phyloP scores from a whole-genome alignment of 1,140 invertebrate species.

The Dinoponera quadriceps region DNA sequence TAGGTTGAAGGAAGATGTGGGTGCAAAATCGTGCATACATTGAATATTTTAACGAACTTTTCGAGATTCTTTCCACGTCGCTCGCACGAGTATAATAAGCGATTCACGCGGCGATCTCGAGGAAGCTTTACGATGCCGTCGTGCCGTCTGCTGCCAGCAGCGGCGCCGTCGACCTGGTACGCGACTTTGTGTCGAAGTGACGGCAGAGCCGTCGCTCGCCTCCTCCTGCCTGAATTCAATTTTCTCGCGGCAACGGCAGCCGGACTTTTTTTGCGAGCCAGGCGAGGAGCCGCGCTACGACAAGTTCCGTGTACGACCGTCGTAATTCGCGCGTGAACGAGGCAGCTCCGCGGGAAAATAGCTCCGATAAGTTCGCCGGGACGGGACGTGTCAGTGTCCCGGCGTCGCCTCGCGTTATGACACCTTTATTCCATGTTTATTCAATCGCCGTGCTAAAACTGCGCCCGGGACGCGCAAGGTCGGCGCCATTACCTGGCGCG shows the following conservation, averaged over 20 bases:
- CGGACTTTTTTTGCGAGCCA: constrained; percentile 3
- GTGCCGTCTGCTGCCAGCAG: background rate
- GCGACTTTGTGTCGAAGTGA: constrained; percentile 20
- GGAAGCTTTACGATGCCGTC: constrained; percentile 1
- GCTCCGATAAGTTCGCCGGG: constrained; percentile 58
- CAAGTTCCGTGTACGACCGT: background rate
- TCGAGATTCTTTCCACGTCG: constrained; percentile 15
- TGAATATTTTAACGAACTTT: constrained; percentile 40
- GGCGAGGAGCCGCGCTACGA: background rate
- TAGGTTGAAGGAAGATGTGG: constrained; percentile 4
- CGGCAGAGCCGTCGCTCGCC: background rate
- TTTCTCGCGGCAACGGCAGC: constrained; percentile 12
- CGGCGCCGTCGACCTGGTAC: constrained; percentile 8
- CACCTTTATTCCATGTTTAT: constrained; percentile 65
- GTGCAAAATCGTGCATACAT: background rate
- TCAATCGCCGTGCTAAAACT: constrained; percentile 53
- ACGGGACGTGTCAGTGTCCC: constrained; percentile 7
- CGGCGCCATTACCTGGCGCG: constrained; percentile 11
- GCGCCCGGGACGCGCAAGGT: constrained; percentile 36
- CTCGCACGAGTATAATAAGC: background rate
- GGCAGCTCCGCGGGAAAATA: constrained; percentile 22
- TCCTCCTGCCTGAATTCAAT: constrained; percentile 1
- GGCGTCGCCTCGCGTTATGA: constrained; percentile 44
- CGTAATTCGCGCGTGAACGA: constrained; percentile 53
- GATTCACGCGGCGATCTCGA: constrained; percentile 22